Evolutionary conservation across 1,140 invertebrate genomes (phyloP), one percentile per base, ranked within the genome.

Genomic region (Zaprionus taronus): DNA sequence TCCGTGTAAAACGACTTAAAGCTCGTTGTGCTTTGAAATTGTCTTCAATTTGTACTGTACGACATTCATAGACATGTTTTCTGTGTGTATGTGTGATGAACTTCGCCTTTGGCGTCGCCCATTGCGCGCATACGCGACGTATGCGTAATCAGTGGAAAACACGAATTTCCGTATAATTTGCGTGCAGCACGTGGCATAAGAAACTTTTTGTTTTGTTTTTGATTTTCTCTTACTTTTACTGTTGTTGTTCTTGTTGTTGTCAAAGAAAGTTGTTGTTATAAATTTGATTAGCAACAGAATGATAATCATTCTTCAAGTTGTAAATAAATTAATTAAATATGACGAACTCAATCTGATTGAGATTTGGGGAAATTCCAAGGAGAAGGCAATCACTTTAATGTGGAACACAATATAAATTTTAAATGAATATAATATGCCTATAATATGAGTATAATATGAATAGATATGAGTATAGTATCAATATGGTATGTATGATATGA

Each of bases 91-190:
- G 6, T 20, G 17, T 44, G n/a, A n/a, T 17, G 15, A 44, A 38
- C 15, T 38, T 22, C 56, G 17, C n/a, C 28, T 14, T 34, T 14
- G 14, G 9, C 49, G 22, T 12, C 17, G 53, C 26, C 12, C 6
- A 26, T 53, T 44, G 79, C 51, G 20, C 22, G 26, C 1, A 47
- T 58, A 89, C 69, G 66, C 65, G 57, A 56, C 78, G 80, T 83
- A 83, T 89, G 74, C 81, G 80, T 70, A 89, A 87, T 87, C 66
- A 77, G 56, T 31, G 22, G 14, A 70, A 38, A 75, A 61, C 57
- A 75, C 14, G 71, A 83, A 74, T 77, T 70, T 69, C 12, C 53
- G 38, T 36, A 64, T 78, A 79, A 89, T 83, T 86, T 83, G 67
- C 69, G 68, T 74, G 77, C n/a, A 60, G 84, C 81, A 81, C 78